Evolutionary conservation across 2,113 vertebrate species (phyloP), one percentile per base, ranked within the genome.

Genomic region (Ahaetulla prasina): DNA sequence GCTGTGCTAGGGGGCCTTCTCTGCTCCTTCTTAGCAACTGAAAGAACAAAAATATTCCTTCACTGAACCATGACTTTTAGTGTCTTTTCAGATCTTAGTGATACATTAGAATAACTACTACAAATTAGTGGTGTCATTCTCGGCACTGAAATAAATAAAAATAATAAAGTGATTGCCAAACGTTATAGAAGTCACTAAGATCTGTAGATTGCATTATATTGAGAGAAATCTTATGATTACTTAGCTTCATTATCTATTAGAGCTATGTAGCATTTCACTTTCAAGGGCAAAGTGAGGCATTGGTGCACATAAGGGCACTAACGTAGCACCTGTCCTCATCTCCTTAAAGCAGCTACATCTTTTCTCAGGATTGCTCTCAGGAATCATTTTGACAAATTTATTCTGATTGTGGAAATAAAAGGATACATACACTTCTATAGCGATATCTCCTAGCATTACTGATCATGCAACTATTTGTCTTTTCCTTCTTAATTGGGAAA

Each of bases 1-100:
- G 98, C 97, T 89, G 96, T 95, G 87, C 95, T 94, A 95, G 97
- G 96, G 86, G 95, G 95, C 92, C 98, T 98, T 98, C 97, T 98
- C 96, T 98, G 97, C 93, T 97, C 97, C 97, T 97, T 96, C 96
- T 95, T 97, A 93, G 97, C 92, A 94, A 95, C 97, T 98, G 97
- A 96, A 97, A 95, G 93, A 98, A 98, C 96, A 45, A 96, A 94
- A 93, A 97, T 93, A 97, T 88, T 94, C 91, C 92, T 94, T 97
- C 93, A 91, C 95, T 87, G 94, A 96, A 93, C 84, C 85, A 80
- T 91, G 91, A 88, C 94, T 92, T 20, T 93, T 95, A 43, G 89
- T 50, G 91, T 88, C 30, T 89, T 94, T 94, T 43, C 52, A 12
- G 87, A 35, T 84, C 89, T 93, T 85, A 90, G 43, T 53, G 92